Conservation (phyloP, 2,797 vertebrate genomes). For the Antrozous pallidus region DNA sequence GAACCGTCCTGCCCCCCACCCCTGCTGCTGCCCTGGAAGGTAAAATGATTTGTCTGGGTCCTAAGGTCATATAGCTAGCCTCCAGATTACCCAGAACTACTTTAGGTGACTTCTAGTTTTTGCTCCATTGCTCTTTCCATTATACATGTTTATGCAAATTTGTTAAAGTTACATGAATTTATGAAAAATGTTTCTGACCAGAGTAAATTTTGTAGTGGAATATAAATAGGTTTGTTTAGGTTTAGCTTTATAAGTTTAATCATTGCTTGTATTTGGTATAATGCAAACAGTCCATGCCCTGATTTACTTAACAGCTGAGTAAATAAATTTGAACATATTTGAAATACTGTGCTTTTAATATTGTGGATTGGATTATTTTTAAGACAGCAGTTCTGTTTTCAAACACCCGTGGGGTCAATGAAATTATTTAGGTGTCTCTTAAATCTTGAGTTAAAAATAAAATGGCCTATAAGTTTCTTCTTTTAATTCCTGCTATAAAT, state of each 20-base stretch:
- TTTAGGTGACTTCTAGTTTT: background rate
- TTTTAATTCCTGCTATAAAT: conserved; percentile 29
- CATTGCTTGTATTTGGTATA: conserved; percentile 26
- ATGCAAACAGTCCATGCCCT: background rate
- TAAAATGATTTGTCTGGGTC: conserved; percentile 35
- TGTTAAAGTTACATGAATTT: conserved; percentile 29
- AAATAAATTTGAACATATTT: conserved; percentile 19
- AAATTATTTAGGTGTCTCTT: conserved; percentile 8
- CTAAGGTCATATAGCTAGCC: background rate
- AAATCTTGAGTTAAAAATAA: conserved; percentile 43
- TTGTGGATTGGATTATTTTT: background rate
- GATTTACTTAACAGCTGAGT: conserved; percentile 33
- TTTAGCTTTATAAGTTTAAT: conserved; percentile 39
- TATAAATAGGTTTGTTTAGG: conserved; percentile 27
- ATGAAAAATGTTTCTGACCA: conserved; percentile 35
- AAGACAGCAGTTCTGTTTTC: conserved; percentile 29
- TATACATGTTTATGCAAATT: conserved; percentile 1
- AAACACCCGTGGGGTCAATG: conserved; percentile 1
- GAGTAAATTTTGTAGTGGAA: conserved; percentile 48
- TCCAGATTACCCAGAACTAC: background rate
- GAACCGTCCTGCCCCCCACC: background rate
- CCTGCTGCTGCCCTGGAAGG: background rate
- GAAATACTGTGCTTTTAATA: conserved; percentile 22
- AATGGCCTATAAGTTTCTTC: background rate
- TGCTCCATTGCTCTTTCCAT: background rate